Conservation (phyloP, 1,140 invertebrate species). For the Nebria ingens region DNA sequence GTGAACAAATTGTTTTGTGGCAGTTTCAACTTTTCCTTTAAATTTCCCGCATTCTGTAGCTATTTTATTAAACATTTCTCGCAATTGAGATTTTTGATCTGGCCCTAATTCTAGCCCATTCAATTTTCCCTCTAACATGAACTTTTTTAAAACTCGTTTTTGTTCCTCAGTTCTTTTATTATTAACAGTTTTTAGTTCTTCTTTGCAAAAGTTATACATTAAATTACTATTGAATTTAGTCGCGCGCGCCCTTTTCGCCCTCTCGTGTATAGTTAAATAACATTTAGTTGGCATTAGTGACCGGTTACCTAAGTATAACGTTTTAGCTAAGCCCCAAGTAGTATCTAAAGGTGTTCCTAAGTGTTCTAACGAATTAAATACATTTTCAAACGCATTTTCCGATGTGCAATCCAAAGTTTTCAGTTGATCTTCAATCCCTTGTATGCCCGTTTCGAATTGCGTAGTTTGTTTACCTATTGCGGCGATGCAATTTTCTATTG, state of each 20-base stretch:
- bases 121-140: constrained; percentile 65
- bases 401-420: constrained; percentile 36
- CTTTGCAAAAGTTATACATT: constrained; percentile 58
- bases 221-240: constrained; percentile 54
- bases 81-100: constrained; percentile 37
- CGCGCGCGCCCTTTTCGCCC: constrained; percentile 52
- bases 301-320: constrained; percentile 68
- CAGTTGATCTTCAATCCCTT: constrained; percentile 45
- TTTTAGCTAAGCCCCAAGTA: constrained; percentile 79
- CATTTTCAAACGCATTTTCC: constrained; percentile 55
- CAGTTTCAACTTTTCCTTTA: constrained; percentile 48
- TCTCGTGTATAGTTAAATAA: constrained; percentile 62
- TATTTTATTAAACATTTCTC: constrained; percentile 36
- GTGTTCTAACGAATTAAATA: constrained; percentile 70
- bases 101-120: constrained; percentile 56
- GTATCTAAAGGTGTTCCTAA: constrained; percentile 59
- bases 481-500: constrained; percentile 71
- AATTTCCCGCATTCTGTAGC: constrained; percentile 45
- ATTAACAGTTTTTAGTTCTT: constrained; percentile 40
- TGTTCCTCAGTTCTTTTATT: constrained; percentile 52
- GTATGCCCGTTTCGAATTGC: constrained; percentile 70
- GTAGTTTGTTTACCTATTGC: constrained; percentile 71
- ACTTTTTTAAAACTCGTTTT: constrained; percentile 62
- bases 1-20: constrained; percentile 52
- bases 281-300: constrained; percentile 65